Base-by-base conservation (phyloP, 2,113 vertebrate species). In the Ginglymostoma cirratum region DNA sequence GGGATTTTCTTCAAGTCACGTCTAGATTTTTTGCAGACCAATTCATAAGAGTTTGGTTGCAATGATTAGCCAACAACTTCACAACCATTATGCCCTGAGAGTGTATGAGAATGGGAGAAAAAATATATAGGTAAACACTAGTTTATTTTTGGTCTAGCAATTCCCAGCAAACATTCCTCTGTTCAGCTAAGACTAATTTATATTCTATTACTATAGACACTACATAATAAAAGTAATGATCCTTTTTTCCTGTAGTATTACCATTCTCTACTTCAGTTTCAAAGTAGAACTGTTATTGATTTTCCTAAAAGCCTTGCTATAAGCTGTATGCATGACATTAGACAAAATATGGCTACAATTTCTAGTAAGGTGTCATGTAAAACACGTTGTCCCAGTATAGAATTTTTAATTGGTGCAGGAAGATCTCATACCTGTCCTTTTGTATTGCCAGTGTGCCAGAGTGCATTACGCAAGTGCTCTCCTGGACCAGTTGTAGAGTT, bases 401-500 rank as follows among this genome's bases (percentile, higher is more conserved):
- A 12, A 21, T 30, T 70, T 17, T 27, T 76, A 45, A 0, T 90
- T 14, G 30, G 30, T 34, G 52, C 23, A 30, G 72, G 14, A 96
- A 83, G 67, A 80, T 76, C 95, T 24, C 97, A 96, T 97, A 99
- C 99, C 98, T 99, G 99, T 97, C 98, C 99, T 2, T 98, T 78
- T 69, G 99, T 99, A 97, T 99, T 99, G 97, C 99, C 99, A 0
- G 99, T 99, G 97, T 99, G 99, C 99, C 99, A 99, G 96, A 99
- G 97, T 86, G 99, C 99, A 4, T 99, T 99, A 97, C 99, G 98
- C 97, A 99, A 98, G 96, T 99, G 99, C 96, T 99, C 99, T 27
- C 99, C 99, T 3, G 99, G 99, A n/a, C 99, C 99, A 0, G 99
- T 99, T 96, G 99, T 99, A 0, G 99, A 99, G 97, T 99, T 99